These are phyloP conservation scores for Ceratitis capitata DNA, from an alignment of 1,140 invertebrate species.

Conservation along the genomic window DNA sequence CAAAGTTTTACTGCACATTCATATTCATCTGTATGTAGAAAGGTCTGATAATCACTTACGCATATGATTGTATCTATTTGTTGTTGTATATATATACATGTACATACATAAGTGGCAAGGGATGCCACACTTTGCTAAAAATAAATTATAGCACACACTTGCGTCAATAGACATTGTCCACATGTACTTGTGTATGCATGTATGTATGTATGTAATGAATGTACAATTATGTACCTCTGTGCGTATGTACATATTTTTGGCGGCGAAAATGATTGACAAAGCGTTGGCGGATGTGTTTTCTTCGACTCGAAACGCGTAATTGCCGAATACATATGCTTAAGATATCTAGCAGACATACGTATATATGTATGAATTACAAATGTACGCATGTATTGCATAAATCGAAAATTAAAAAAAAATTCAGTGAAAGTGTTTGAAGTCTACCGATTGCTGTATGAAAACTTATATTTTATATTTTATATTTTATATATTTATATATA, in stretches of 20 bases:
- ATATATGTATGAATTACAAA: neutral
- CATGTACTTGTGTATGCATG: neutral
- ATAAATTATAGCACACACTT: neutral
- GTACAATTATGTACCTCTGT: neutral
- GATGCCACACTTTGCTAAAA: slow-evolving; percentile 19
- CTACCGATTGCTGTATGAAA: no score
- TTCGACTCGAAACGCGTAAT: neutral
- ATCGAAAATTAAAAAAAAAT: no score
- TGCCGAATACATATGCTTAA: neutral
- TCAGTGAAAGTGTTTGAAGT: no score
- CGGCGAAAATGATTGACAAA: neutral
- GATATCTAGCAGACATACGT: neutral
- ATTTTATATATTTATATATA: no score
- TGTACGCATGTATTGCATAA: no score
- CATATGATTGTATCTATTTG: neutral
- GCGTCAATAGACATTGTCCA: neutral
- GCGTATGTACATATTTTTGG: neutral
- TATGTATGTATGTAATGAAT: neutral
- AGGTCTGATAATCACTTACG: neutral
- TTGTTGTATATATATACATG: neutral
- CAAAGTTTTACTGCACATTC: neutral
- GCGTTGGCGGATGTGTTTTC: neutral
- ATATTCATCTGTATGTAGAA: neutral
- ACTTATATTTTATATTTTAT: neutral
- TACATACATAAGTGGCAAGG: neutral